phyloP scores from a whole-genome alignment of 2,888 invertebrate genomes.

The Ormyrus nitidulus region DNA sequence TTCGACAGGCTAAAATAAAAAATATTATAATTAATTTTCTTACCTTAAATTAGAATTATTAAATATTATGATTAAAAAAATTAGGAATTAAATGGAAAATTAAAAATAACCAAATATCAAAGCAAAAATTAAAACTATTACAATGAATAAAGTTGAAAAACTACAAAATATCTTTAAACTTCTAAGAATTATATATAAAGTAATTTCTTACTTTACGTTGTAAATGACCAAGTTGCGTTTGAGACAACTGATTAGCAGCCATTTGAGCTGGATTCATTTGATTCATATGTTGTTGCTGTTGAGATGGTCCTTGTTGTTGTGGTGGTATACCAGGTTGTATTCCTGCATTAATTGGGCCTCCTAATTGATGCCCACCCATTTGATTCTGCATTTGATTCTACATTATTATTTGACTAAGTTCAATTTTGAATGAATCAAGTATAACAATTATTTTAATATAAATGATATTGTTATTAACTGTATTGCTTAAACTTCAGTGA shows the following conservation, averaged over 20 bases:
- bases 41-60: no score
- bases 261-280: slow-evolving; percentile 72
- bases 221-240: slow-evolving; percentile 77
- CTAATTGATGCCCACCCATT: slow-evolving; percentile 72
- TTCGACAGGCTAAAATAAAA: slow-evolving; percentile 69
- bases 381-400: slow-evolving; percentile 72
- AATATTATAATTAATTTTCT: no score
- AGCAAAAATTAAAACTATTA: no score
- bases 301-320: slow-evolving; percentile 49
- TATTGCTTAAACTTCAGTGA: background rate
- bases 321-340: slow-evolving; percentile 68
- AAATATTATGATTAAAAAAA: no score
- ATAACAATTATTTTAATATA: slow-evolving; percentile 20
- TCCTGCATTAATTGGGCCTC: slow-evolving; percentile 65
- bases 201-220: slow-evolving; percentile 71
- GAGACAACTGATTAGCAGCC: slow-evolving; percentile 68
- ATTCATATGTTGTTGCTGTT: slow-evolving; percentile 70
- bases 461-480: background rate
- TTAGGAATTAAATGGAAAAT: no score
- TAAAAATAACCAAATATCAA: no score
- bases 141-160: no score
- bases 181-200: no score
- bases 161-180: no score
- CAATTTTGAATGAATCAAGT: background rate
- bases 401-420: no score